These are phyloP conservation scores for Hyphantria cunea DNA, from an alignment of 1,140 invertebrate genomes.

Conservation along the genomic window DNA sequence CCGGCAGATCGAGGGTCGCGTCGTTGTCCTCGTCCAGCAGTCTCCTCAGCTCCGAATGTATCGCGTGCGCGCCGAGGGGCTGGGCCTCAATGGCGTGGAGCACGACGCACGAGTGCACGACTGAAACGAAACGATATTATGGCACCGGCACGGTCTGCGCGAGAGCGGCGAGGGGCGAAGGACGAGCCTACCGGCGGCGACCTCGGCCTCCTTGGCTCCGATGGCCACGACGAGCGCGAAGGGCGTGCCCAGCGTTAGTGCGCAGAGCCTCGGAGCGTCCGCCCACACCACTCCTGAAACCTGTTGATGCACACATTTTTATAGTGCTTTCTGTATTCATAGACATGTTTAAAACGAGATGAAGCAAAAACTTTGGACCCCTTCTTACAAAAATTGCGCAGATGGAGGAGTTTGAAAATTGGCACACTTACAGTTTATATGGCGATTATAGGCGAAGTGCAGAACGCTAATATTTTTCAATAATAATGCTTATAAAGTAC, in stretches of 20 bases:
- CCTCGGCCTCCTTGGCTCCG: slow-evolving; percentile 57
- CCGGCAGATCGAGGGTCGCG: slow-evolving; percentile 41
- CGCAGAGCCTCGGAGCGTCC: slow-evolving; percentile 58
- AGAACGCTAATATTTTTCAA: no score
- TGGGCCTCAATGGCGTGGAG: slow-evolving; percentile 55
- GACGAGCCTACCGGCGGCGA: slow-evolving; percentile 45
- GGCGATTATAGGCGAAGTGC: no score
- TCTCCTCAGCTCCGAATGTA: slow-evolving; percentile 50
- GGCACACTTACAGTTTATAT: no score
- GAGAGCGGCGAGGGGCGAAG: no score
- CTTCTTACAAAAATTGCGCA: no score
- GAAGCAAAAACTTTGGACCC: no score
- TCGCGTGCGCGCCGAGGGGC: slow-evolving; percentile 54
- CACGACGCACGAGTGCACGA: slow-evolving; percentile 65
- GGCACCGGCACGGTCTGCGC: neutral
- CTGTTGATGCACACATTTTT: neutral
- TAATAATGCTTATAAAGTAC: no score
- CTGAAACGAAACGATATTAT: slow-evolving; percentile 30
- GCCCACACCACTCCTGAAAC: slow-evolving; percentile 55
- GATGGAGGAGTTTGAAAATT: no score
- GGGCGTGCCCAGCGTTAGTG: slow-evolving; percentile 57
- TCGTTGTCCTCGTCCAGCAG: slow-evolving; percentile 52
- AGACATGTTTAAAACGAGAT: no score
- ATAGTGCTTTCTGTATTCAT: no score
- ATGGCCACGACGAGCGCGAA: slow-evolving; percentile 55